Base-by-base conservation (phyloP, 1,140 invertebrate genomes). In the Drosophila mojavensis region DNA sequence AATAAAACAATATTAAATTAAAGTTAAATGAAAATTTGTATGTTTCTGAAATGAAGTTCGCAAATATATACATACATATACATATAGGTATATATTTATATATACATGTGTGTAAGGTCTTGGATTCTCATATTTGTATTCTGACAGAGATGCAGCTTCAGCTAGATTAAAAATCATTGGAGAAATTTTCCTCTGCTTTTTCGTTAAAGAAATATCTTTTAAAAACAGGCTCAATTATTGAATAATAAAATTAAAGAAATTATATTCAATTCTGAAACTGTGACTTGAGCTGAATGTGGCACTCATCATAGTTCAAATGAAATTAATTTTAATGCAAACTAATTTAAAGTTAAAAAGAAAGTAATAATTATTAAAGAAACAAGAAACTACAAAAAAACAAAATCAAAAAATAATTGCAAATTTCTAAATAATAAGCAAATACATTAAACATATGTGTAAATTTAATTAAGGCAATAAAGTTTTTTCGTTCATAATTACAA, bases 401-500 rank as follows among this genome's bases (percentile, higher is more conserved):
- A 65, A 55, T 47, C 36, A 39, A 65, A 54, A 69, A 50, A 13
- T 60, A 56, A 75, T 66, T 64, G 13, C 63, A 41, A 53, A 62
- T 47, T 78, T 62, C 65, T 68, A 79, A 74, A 72, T 68, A 1
- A 62, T 47, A 62, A 74, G 65, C 58, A 77, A 81, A 74, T 36
- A 64, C 55, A 64, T 66, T 65, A 68, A 78, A 72, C 64, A 71
- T 70, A 45, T 50, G 65, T 77, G 59, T 67, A 58, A 62, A 73
- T 77, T 60, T 11, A 60, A 60, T 60, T 10, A 60, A 30, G 53
- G 30, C 67, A 67, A 63, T 59, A 10, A 54, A 66, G 51, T 66
- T 67, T 72, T 67, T 74, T 58, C 60, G 60, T 80, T 80, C n/a
- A 76, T 61, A 81, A 80, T 76, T 66, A 76, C 66, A 81, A 66